Conservation (phyloP, 1,140 invertebrate species). For the Holotrichia oblita region DNA sequence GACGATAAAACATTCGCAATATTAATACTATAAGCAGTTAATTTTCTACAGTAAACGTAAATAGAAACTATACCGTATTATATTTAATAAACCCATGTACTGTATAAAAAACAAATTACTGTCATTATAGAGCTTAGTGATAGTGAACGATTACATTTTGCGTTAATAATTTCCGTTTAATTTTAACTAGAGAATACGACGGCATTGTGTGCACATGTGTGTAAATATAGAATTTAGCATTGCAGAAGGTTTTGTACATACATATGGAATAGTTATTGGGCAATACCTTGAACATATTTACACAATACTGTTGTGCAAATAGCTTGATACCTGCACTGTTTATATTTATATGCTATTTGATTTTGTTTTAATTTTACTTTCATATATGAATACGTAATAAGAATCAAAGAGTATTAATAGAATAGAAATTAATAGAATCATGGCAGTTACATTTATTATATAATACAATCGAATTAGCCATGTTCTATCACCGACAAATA, state of each 20-base stretch:
- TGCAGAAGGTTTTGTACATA: conserved; percentile 19
- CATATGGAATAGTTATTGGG: conserved; percentile 18
- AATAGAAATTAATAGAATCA: background rate
- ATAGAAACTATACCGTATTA: no score
- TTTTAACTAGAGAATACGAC: no score
- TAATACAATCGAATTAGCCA: background rate
- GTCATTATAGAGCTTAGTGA: no score
- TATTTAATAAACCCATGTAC: no score
- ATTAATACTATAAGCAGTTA: no score
- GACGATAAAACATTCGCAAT: no score
- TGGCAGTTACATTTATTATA: background rate
- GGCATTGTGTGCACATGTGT: background rate
- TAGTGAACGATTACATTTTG: no score
- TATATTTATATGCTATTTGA: background rate
- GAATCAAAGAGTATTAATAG: background rate
- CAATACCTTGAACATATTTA: conserved; percentile 23
- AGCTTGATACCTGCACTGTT: background rate
- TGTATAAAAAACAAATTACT: no score
- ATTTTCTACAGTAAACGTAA: no score
- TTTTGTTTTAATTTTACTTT: background rate
- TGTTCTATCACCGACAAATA: background rate
- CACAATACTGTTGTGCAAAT: background rate
- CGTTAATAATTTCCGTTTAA: no score
- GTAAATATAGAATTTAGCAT: background rate
- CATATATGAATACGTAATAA: background rate